A percentile compares a stretch with the other conserved stretches of the same genome.
Evolutionary conservation across 2,888 invertebrate genomes (phyloP).

Genomic region (Plemyria rubiginata): DNA sequence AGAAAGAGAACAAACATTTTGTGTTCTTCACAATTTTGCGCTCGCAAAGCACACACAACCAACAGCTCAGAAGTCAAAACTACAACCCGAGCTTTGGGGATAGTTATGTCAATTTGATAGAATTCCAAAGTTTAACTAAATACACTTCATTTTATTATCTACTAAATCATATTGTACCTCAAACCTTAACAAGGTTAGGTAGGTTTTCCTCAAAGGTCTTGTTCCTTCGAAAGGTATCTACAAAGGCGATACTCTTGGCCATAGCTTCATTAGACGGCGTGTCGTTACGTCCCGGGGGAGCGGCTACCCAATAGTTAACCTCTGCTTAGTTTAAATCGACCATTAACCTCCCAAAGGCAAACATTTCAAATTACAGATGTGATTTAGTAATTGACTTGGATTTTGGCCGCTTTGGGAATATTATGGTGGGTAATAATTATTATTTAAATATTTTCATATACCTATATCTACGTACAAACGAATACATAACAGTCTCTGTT

Average conservation of each 20-base stretch:
- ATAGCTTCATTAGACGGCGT: conserved; percentile 44
- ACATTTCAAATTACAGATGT: conserved; percentile 60
- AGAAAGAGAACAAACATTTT: too few relatives aligned
- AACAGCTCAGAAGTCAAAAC: too few relatives aligned
- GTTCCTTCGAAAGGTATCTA: conserved; percentile 7
- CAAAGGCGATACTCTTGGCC: conserved; percentile 28
- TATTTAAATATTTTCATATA: not conserved
- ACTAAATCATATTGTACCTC: not conserved
- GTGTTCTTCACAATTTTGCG: too few relatives aligned
- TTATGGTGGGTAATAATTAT: conserved; percentile 20
- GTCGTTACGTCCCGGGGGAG: conserved; percentile 48
- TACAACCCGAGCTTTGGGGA: too few relatives aligned
- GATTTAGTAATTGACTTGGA: conserved; percentile 52
- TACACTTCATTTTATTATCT: not conserved
- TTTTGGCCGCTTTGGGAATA: conserved; percentile 38
- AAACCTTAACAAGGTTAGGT: not conserved
- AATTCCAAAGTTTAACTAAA: too few relatives aligned
- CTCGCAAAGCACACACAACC: too few relatives aligned
- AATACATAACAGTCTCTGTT: too few relatives aligned
- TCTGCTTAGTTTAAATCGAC: conserved; percentile 67
- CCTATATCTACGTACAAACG: too few relatives aligned
- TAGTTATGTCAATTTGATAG: too few relatives aligned
- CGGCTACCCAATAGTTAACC: conserved; percentile 59
- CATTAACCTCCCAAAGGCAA: conserved; percentile 60
- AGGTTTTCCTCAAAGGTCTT: conserved; percentile 7